Evolutionary conservation across 1,140 invertebrate species (phyloP).

Genomic region (Potamilus streckersoni): DNA sequence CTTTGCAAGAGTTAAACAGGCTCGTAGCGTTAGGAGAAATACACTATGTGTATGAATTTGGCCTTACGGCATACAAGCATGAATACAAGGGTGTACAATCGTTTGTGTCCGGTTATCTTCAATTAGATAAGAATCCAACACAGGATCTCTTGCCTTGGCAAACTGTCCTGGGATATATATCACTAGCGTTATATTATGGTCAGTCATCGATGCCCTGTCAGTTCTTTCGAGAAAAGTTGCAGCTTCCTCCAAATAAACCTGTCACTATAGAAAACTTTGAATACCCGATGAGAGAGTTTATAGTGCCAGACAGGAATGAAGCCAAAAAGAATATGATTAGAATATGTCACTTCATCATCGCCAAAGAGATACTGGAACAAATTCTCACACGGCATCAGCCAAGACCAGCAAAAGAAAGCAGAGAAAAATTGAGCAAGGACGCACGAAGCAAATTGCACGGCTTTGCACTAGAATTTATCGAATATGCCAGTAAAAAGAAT

Average conservation of each 20-base stretch:
- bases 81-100: slow-evolving; percentile 18
- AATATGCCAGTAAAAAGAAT: slow-evolving; percentile 13
- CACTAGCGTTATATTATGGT: slow-evolving; percentile 25
- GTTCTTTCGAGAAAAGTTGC: slow-evolving; percentile 17
- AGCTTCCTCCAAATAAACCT: slow-evolving; percentile 14
- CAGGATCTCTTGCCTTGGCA: slow-evolving; percentile 11
- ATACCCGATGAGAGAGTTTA: slow-evolving; percentile 10
- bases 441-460: slow-evolving; percentile 27
- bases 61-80: slow-evolving; percentile 15
- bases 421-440: slow-evolving; percentile 12
- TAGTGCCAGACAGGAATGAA: slow-evolving; percentile 3
- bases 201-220: slow-evolving; percentile 28
- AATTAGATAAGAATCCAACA: not conserved
- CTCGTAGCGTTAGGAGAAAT: not conserved
- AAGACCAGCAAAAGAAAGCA: not conserved
- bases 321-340: slow-evolving; percentile 20
- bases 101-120: slow-evolving; percentile 23
- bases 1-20: not conserved
- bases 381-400: slow-evolving; percentile 8
- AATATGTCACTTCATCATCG: slow-evolving; percentile 23
- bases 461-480: slow-evolving; percentile 32
- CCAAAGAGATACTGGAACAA: slow-evolving; percentile 23
- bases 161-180: slow-evolving; percentile 23
- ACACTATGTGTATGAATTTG: slow-evolving; percentile 27
- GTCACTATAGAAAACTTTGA: slow-evolving; percentile 12